phyloP scores from a whole-genome alignment of 64 coral and sea anemone genomes.

The Porites lutea region DNA sequence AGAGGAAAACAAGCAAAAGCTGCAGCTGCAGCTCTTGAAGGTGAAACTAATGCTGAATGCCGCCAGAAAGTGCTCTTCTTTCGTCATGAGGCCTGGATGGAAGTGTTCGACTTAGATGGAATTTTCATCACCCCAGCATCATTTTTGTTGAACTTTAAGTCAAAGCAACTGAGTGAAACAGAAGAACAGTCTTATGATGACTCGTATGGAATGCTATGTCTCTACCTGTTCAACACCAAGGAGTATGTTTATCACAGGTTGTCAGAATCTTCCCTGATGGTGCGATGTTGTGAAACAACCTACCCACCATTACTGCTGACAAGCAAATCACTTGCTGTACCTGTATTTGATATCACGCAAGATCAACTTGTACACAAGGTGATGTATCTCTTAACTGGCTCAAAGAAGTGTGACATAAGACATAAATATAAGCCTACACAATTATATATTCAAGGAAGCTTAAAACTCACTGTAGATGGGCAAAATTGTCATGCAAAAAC shows the following conservation, averaged over 20 bases:
- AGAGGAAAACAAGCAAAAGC: neutral
- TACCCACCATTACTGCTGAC: conserved; percentile 71
- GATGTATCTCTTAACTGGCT: neutral
- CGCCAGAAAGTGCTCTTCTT: neutral
- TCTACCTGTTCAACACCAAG: neutral
- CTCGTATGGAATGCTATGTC: conserved; percentile 14
- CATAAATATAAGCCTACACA: neutral
- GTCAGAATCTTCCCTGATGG: conserved; percentile 74
- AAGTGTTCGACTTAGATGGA: neutral
- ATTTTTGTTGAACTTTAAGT: conserved; percentile 6
- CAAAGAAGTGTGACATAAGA: neutral
- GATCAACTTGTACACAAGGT: conserved; percentile 93
- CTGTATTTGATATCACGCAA: conserved; percentile 86
- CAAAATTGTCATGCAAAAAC: too few species aligned
- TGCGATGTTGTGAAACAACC: conserved; percentile 50
- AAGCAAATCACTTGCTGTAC: conserved; percentile 45
- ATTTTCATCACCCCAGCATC: conserved; percentile 3
- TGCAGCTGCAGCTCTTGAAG: neutral
- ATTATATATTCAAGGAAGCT: too few species aligned
- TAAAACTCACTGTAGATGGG: too few species aligned
- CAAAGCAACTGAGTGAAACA: neutral
- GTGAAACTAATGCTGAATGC: neutral
- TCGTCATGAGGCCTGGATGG: conserved; percentile 17
- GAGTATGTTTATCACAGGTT: conserved; percentile 67
- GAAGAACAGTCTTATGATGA: neutral